Conservation (phyloP, 2,113 vertebrate genomes). For the Erythrocercus mccallii region DNA sequence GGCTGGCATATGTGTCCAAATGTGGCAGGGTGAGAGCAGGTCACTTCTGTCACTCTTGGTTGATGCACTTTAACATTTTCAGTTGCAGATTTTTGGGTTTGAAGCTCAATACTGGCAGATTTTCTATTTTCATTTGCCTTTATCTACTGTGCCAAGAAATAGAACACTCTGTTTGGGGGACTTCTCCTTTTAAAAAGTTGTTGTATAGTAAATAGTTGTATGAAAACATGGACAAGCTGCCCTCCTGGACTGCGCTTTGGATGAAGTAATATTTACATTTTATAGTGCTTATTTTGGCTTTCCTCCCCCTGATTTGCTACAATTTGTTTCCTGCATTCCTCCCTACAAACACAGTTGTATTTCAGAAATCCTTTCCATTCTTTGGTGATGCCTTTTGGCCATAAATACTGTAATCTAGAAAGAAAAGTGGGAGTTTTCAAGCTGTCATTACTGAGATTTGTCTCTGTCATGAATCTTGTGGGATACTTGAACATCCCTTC, state of each 20-base stretch:
- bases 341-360: not conserved
- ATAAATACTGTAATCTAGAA: not conserved
- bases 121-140: not conserved
- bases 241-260: not conserved
- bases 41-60: not conserved
- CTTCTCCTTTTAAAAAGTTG: not conserved
- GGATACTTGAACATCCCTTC: not conserved
- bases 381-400: not conserved
- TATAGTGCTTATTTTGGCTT: constrained; percentile 13
- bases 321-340: not conserved
- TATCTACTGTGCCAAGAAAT: not conserved
- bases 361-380: not conserved
- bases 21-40: not conserved
- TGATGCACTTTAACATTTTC: not conserved
- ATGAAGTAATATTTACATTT: constrained; percentile 27
- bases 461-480: not conserved
- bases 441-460: not conserved
- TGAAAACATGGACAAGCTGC: not conserved
- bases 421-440: not conserved
- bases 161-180: not conserved
- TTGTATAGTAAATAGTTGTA: not conserved
- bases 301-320: not conserved
- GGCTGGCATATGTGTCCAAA: not conserved
- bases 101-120: not conserved
- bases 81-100: not conserved